Evolutionary conservation across 2,113 vertebrate genomes (phyloP).

Genomic region (Chauna torquata): DNA sequence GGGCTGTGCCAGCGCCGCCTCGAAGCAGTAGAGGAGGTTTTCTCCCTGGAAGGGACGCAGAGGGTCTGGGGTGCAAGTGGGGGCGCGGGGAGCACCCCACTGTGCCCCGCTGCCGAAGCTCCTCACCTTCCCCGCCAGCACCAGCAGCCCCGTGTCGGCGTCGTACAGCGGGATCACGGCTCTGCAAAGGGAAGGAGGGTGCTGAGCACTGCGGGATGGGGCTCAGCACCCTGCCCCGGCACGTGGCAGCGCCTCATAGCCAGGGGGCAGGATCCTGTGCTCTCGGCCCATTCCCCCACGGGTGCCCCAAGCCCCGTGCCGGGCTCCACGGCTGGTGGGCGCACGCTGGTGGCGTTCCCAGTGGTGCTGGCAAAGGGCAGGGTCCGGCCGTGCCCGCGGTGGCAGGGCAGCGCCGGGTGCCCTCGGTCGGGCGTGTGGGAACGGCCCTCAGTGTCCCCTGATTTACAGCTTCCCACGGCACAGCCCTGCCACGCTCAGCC

Average conservation of each 20-base stretch:
- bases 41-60: conserved; percentile 81
- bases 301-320: accelerated
- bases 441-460: background rate
- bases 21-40: conserved; percentile 85
- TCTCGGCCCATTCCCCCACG: background rate
- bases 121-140: conserved; percentile 88
- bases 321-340: background rate
- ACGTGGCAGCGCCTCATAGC: accelerated
- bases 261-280: background rate
- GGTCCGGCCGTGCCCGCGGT: background rate
- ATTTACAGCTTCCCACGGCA: background rate
- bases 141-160: conserved; percentile 85
- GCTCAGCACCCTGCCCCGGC: background rate
- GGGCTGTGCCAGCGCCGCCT: conserved; percentile 77
- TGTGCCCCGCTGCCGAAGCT: accelerated
- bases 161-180: conserved; percentile 88
- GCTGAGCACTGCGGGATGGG: background rate
- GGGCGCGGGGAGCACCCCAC: background rate
- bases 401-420: background rate
- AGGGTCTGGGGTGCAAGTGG: background rate
- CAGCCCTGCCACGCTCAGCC: background rate
- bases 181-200: conserved; percentile 62
- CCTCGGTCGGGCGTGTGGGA: background rate
- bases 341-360: background rate
- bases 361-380: background rate